Conservation (phyloP, 2,797 vertebrate species). For the Rallus crepitans region DNA sequence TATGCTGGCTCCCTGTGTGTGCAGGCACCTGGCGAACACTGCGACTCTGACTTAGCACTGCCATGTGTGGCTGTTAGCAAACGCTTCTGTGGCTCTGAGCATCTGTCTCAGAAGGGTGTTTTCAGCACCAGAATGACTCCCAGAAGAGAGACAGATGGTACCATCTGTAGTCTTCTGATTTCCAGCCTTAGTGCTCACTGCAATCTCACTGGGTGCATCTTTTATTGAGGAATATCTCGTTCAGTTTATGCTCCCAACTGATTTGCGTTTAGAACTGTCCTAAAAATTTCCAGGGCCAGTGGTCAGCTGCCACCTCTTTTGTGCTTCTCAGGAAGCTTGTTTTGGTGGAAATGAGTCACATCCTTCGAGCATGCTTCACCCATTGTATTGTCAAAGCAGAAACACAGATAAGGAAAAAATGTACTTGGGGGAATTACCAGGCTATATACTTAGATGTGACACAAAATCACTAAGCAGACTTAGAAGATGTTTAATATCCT, state of each 20-base stretch:
- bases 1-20: background rate
- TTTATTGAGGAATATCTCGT: background rate
- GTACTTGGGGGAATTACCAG: background rate
- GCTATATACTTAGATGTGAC: background rate
- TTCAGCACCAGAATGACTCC: background rate
- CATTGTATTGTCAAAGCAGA: conserved; percentile 13
- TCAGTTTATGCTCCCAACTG: background rate
- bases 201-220: background rate
- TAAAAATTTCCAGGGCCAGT: background rate
- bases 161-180: background rate
- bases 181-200: background rate
- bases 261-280: background rate
- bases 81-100: background rate
- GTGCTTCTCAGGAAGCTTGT: background rate
- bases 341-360: conserved; percentile 37
- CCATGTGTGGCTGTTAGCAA: background rate
- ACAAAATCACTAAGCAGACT: background rate
- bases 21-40: background rate
- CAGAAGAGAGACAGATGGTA: background rate
- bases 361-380: background rate
- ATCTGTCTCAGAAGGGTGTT: background rate
- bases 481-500: background rate
- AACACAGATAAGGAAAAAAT: background rate
- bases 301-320: background rate
- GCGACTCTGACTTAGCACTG: background rate